Conservation (phyloP, 2,888 invertebrate genomes). For the Leistus spinibarbis region DNA sequence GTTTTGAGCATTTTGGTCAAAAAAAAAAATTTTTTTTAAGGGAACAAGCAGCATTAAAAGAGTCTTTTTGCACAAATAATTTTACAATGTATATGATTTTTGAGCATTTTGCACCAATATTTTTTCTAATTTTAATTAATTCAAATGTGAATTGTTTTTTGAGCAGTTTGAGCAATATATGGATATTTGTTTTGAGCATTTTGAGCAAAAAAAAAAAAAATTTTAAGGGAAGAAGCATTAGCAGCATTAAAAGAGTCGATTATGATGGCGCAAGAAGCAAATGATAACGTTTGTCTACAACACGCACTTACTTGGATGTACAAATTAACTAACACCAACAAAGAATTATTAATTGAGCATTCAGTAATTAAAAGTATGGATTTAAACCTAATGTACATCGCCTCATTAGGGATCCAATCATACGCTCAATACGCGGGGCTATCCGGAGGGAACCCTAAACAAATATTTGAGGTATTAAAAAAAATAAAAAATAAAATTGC, state of each 20-base stretch:
- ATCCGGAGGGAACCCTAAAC: conserved; percentile 68
- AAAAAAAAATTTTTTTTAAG: no score
- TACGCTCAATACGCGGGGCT: conserved; percentile 79
- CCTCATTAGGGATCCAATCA: conserved; percentile 75
- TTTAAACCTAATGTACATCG: conserved; percentile 71
- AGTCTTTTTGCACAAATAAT: no score
- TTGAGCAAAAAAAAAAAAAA: no score
- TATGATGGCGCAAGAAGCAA: conserved; percentile 84
- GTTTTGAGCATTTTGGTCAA: no score
- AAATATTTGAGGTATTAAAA: conserved; percentile 67
- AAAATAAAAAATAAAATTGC: conserved; percentile 28
- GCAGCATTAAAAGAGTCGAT: conserved; percentile 86
- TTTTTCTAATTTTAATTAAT: no score
- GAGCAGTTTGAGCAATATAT: no score
- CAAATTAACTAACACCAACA: conserved; percentile 62
- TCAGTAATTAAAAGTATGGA: conserved; percentile 72
- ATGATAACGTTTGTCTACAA: conserved; percentile 84
- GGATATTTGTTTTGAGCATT: no score
- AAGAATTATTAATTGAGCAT: conserved; percentile 69
- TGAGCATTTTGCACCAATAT: no score
- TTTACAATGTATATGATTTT: no score
- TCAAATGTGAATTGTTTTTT: no score
- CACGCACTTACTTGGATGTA: conserved; percentile 85
- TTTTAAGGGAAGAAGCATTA: conserved; percentile 72
- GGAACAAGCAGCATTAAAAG: no score